Conservation (phyloP, 1,140 invertebrate genomes). For the Drosophila novamexicana region DNA sequence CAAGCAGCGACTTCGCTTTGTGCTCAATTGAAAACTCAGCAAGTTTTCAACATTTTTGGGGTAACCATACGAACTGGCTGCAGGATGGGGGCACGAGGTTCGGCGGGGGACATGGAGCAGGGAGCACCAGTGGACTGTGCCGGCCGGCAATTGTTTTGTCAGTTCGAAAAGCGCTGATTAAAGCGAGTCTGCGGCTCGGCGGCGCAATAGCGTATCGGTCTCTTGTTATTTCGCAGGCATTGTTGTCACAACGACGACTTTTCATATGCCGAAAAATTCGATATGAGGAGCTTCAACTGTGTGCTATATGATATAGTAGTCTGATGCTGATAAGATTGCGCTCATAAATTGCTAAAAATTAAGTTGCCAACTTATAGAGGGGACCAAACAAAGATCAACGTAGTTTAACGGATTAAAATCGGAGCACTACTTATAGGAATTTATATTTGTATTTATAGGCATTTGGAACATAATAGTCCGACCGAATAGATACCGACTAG, state of each 20-base stretch:
- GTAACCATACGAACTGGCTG: conserved; percentile 24
- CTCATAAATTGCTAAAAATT: no score
- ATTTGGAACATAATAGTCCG: no score
- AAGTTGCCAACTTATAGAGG: no score
- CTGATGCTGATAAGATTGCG: no score
- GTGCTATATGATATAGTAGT: no score
- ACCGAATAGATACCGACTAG: no score
- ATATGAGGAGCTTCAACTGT: no score
- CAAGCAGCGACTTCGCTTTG: conserved; percentile 34
- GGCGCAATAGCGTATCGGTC: conserved; percentile 58
- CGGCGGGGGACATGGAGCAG: conserved; percentile 25
- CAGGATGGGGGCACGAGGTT: neutral
- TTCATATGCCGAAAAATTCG: neutral
- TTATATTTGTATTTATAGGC: no score
- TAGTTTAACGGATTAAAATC: no score
- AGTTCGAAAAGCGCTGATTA: conserved; percentile 76
- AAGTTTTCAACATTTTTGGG: conserved; percentile 64
- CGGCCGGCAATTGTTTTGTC: conserved; percentile 72
- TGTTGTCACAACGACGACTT: conserved; percentile 52
- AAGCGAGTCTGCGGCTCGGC: conserved; percentile 53
- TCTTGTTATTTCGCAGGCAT: conserved; percentile 46
- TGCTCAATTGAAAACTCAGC: conserved; percentile 74
- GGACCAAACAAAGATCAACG: no score
- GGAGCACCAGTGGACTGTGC: conserved; percentile 29
- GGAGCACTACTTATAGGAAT: no score